Conservation (phyloP, 2,113 vertebrate genomes). For the Apteryx mantelli region DNA sequence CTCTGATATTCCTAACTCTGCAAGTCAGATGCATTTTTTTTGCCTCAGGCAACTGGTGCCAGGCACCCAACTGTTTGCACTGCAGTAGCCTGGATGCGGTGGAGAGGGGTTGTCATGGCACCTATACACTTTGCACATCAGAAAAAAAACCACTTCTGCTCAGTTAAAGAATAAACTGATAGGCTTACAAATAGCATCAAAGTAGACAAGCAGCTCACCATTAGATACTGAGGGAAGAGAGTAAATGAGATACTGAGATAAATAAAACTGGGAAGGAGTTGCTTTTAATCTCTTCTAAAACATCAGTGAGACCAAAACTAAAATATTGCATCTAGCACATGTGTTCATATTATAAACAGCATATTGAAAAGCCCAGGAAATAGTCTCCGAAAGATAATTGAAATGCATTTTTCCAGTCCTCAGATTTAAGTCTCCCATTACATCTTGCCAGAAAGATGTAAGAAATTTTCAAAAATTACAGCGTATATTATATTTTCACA, state of each 20-base stretch:
- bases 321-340: not conserved
- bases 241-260: not conserved
- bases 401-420: not conserved
- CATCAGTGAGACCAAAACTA: not conserved
- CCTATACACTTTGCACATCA: accelerated
- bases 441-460: not conserved
- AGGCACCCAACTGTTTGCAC: not conserved
- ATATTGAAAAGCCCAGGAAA: not conserved
- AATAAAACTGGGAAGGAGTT: not conserved
- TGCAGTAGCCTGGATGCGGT: not conserved
- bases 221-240: not conserved
- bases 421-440: not conserved
- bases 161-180: not conserved
- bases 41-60: accelerated
- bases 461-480: not conserved
- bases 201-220: not conserved
- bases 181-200: not conserved
- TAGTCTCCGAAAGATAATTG: not conserved
- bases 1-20: not conserved
- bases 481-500: not conserved
- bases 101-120: not conserved
- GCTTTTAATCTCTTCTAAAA: not conserved
- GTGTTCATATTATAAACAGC: not conserved
- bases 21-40: not conserved
- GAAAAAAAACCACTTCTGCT: not conserved